These are phyloP conservation scores for Sebastes cheni DNA, from an alignment of 2,797 vertebrate genomes.

Conservation along the genomic window DNA sequence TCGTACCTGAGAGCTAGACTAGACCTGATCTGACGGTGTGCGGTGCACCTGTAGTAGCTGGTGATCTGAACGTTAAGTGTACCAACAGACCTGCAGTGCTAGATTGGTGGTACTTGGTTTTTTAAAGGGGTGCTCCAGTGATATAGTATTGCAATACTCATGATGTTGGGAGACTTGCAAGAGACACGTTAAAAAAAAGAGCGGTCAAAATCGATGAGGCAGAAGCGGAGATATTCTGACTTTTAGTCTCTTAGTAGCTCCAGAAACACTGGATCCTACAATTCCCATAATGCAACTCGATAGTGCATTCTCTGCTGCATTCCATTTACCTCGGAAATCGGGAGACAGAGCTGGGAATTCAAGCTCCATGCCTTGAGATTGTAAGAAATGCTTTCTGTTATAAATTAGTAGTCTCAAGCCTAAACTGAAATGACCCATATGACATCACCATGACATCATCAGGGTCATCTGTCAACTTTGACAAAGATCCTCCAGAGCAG, in stretches of 20 bases:
- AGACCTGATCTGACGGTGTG: conserved; percentile 44
- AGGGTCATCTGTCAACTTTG: background rate
- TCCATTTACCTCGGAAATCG: no score
- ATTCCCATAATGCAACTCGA: background rate
- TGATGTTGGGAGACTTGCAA: background rate
- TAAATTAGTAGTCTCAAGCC: background rate
- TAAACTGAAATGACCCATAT: fast-evolving
- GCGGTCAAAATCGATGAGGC: no score
- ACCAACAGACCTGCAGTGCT: background rate
- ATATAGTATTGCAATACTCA: background rate
- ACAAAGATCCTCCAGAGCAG: background rate
- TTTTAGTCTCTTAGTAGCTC: background rate
- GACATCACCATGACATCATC: background rate
- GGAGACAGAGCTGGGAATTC: no score
- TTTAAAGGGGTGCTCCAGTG: conserved; percentile 10
- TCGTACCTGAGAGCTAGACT: conserved; percentile 68
- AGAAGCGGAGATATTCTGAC: background rate
- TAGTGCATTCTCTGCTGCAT: background rate
- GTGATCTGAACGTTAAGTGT: conserved; percentile 32
- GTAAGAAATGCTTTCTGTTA: background rate
- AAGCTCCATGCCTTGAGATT: background rate
- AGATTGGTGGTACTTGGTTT: background rate
- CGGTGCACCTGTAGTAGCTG: conserved; percentile 46
- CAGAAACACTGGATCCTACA: background rate
- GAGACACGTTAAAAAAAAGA: background rate